A percentile compares a stretch with the other conserved stretches of the same genome.
phyloP scores from a whole-genome alignment of 2,888 invertebrate species.

The Apamea monoglypha region DNA sequence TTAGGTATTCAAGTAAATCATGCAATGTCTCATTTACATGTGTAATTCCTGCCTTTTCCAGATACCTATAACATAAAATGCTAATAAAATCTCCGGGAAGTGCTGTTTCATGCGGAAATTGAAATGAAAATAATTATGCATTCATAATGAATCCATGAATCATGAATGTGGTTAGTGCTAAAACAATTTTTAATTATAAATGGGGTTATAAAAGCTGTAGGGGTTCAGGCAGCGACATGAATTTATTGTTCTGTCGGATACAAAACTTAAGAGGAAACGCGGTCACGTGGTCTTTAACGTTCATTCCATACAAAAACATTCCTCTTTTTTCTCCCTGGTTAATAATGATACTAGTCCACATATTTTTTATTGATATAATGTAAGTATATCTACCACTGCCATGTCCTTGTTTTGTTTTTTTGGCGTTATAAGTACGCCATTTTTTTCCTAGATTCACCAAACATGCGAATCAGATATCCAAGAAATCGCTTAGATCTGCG shows the following conservation, averaged over 20 bases:
- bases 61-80: slow-evolving; percentile 9
- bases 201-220: neutral
- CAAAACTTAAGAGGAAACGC: neutral
- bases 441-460: no score
- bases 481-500: neutral
- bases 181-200: slow-evolving; percentile 13
- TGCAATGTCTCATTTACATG: slow-evolving; percentile 13
- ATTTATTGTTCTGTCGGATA: neutral
- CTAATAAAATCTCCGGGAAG: slow-evolving; percentile 2
- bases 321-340: no score
- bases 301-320: no score
- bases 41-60: neutral
- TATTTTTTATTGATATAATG: no score
- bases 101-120: slow-evolving; percentile 8
- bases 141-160: slow-evolving; percentile 15
- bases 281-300: no score
- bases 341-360: no score
- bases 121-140: slow-evolving; percentile 11
- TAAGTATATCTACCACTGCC: no score
- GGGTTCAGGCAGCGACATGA: neutral
- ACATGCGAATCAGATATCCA: no score
- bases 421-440: no score
- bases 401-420: no score
- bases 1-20: neutral
- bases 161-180: neutral